Conservation (phyloP, 2,113 vertebrate genomes). For the Alligator sinensis region DNA sequence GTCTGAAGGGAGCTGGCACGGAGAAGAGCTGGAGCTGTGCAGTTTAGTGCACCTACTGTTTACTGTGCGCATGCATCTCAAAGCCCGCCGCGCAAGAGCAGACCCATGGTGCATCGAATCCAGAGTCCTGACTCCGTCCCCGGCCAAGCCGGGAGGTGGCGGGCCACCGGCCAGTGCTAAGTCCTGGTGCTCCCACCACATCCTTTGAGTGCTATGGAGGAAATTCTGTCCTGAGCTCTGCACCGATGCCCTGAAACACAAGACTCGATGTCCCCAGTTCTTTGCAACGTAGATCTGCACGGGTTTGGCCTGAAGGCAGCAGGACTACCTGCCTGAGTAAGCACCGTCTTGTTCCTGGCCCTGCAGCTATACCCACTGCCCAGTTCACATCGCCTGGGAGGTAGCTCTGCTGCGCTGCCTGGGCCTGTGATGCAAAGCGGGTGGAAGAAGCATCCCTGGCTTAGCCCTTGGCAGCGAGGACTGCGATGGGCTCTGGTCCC, state of each 20-base stretch:
- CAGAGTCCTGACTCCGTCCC: background rate
- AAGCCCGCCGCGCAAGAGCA: background rate
- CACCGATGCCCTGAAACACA: background rate
- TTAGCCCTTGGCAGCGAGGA: background rate
- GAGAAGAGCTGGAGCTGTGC: background rate
- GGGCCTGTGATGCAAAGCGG: background rate
- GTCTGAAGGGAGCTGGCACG: background rate
- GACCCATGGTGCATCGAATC: background rate
- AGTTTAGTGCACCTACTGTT: background rate
- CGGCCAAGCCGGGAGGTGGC: background rate
- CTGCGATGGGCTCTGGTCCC: background rate
- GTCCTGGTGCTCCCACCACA: background rate
- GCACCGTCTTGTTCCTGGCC: background rate
- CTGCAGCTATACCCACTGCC: background rate
- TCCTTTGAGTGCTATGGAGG: background rate
- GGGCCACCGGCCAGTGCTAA: background rate
- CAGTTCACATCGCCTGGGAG: background rate
- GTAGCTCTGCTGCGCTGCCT: fast-evolving
- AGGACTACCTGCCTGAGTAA: background rate
- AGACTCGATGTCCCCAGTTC: background rate
- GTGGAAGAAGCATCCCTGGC: background rate
- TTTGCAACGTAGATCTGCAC: background rate
- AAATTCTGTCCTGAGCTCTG: background rate
- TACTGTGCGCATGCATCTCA: background rate
- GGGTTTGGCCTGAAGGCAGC: background rate